Percentiles rank a stretch among this genome's conserved stretches.
Evolutionary conservation across 2,797 vertebrate genomes (phyloP).

Genomic region (Alosa sapidissima): DNA sequence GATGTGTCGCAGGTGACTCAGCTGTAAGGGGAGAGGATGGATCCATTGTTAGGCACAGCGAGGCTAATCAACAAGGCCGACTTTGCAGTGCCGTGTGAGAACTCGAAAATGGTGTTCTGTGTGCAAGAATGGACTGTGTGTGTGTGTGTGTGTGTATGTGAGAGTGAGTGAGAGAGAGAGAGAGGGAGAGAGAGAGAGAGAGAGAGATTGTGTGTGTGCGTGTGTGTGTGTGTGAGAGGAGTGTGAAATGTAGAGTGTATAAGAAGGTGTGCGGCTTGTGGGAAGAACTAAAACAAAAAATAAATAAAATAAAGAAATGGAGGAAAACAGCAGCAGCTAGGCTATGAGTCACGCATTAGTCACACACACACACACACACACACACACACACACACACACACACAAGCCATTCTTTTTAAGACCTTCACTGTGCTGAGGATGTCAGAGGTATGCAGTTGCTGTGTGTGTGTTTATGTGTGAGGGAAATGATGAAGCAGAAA

Average conservation of each 20-base stretch:
- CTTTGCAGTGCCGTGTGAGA: background rate
- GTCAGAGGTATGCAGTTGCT: background rate
- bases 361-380: slow-evolving; percentile 17
- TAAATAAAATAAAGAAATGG: slow-evolving; percentile 27
- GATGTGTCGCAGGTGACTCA: background rate
- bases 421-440: background rate
- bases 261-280: background rate
- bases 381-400: slow-evolving; percentile 23
- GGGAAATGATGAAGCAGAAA: background rate
- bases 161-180: slow-evolving; percentile 18
- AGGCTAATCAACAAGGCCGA: background rate
- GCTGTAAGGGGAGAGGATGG: background rate
- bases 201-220: background rate
- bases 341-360: slow-evolving; percentile 38
- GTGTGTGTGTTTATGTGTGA: background rate
- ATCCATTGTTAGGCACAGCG: background rate
- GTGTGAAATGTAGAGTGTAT: slow-evolving; percentile 41
- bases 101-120: background rate
- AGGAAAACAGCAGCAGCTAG: slow-evolving; percentile 17
- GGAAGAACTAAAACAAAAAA: background rate
- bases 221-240: slow-evolving; percentile 12
- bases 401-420: slow-evolving; percentile 20
- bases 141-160: slow-evolving; percentile 33
- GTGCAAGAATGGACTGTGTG: slow-evolving; percentile 14
- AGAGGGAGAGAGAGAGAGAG: background rate